Percentiles rank a stretch among this genome's conserved stretches.
Evolutionary conservation across 2,888 invertebrate species (phyloP).

Genomic region (Flexamia atlantica): DNA sequence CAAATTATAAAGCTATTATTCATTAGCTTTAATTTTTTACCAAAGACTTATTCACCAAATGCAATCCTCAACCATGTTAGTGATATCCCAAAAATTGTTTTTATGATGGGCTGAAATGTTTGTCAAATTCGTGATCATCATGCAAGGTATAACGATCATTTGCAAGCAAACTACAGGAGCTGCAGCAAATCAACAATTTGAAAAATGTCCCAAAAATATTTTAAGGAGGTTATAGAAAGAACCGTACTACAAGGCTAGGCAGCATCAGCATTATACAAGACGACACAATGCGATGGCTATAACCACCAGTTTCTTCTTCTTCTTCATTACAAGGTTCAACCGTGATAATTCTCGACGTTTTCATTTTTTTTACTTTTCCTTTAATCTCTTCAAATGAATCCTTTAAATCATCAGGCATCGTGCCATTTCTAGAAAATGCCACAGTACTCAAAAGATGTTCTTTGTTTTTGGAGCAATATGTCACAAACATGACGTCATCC

Average conservation of each 20-base stretch:
- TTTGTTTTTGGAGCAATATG: constrained; percentile 22
- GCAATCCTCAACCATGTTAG: no score
- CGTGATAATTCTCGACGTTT: constrained; percentile 11
- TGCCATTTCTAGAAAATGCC: constrained; percentile 35
- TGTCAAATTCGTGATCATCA: not conserved
- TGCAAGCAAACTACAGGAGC: constrained; percentile 3
- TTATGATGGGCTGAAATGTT: no score
- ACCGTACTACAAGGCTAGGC: not conserved
- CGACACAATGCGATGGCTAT: not conserved
- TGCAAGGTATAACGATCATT: not conserved
- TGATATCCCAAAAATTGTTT: no score
- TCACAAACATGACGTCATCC: constrained; percentile 43
- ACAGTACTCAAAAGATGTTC: constrained; percentile 1
- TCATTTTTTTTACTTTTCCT: not conserved
- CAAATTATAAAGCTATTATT: no score
- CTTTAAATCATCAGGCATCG: not conserved
- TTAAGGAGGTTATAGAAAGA: constrained; percentile 5
- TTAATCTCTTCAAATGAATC: not conserved
- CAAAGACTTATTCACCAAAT: no score
- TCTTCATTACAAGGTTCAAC: not conserved
- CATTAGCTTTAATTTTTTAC: no score
- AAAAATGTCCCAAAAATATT: not conserved
- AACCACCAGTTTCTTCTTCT: no score
- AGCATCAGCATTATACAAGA: not conserved
- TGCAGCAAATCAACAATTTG: constrained; percentile 37